Percentiles rank a stretch among this genome's conserved stretches.
phyloP scores from a whole-genome alignment of 64 coral and sea anemone genomes.

The Orbicella faveolata region DNA sequence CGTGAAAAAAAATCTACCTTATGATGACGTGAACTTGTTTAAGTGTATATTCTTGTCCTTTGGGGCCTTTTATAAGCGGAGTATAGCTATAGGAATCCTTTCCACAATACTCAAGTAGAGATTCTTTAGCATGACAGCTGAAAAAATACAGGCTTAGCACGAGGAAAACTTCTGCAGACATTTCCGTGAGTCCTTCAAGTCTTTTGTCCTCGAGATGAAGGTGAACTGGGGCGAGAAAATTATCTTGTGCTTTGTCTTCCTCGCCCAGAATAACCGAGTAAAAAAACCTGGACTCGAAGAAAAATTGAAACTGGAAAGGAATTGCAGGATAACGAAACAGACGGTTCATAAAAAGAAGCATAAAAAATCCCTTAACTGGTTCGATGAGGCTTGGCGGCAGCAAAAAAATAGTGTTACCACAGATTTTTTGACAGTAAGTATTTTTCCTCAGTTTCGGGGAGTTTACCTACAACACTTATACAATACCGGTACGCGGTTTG shows the following conservation, averaged over 20 bases:
- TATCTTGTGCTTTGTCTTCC: neutral
- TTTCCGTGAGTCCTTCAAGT: neutral
- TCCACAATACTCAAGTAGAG: conserved; percentile 61
- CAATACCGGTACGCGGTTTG: too few species aligned
- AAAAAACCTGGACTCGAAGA: too few species aligned
- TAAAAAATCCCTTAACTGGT: too few species aligned
- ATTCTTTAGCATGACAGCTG: neutral
- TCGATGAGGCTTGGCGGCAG: too few species aligned
- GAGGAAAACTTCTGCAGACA: neutral
- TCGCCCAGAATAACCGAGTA: too few species aligned
- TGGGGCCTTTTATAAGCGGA: neutral
- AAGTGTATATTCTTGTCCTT: conserved; percentile 25
- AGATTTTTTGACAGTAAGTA: too few species aligned
- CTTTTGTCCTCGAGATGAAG: neutral
- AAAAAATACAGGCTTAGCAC: neutral
- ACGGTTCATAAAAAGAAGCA: too few species aligned
- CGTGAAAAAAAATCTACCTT: conserved; percentile 13
- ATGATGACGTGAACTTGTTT: conserved; percentile 60
- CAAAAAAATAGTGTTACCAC: too few species aligned
- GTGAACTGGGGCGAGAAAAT: neutral
- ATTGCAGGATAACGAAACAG: too few species aligned
- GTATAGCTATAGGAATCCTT: conserved; percentile 13
- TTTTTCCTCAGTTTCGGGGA: too few species aligned
- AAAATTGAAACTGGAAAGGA: too few species aligned
- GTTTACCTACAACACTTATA: too few species aligned